Evolutionary conservation across 2,797 vertebrate species (phyloP).

Genomic region (Serranus cabrilla): DNA sequence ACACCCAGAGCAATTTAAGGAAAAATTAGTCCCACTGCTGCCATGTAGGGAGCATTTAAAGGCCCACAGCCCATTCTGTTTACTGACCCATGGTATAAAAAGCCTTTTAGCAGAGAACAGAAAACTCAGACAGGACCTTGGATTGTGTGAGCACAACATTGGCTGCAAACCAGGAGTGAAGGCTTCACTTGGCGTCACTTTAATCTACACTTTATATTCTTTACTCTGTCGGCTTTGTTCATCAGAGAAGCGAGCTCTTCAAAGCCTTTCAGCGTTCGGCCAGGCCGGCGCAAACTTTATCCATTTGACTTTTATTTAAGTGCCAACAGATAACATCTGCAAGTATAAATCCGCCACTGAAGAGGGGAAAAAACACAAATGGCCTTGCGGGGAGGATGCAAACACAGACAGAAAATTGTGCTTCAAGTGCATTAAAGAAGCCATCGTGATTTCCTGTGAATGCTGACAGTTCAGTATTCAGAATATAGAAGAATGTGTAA

Average conservation of each 20-base stretch:
- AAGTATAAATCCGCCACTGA: slow-evolving; percentile 51
- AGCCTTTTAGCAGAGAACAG: slow-evolving; percentile 55
- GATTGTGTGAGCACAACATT: slow-evolving; percentile 15
- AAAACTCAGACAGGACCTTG: slow-evolving; percentile 54
- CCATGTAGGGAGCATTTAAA: slow-evolving; percentile 47
- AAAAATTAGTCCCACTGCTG: slow-evolving; percentile 36
- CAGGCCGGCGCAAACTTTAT: slow-evolving; percentile 40
- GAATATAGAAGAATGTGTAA: slow-evolving; percentile 7
- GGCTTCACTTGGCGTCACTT: slow-evolving; percentile 55
- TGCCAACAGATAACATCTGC: slow-evolving; percentile 62
- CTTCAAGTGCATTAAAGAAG: slow-evolving; percentile 41
- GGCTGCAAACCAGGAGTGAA: slow-evolving; percentile 48
- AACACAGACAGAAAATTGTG: slow-evolving; percentile 45
- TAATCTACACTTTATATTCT: slow-evolving; percentile 58
- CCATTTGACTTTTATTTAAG: slow-evolving; percentile 59
- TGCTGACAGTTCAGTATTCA: slow-evolving; percentile 39
- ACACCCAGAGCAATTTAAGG: slow-evolving; percentile 50
- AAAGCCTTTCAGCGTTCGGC: slow-evolving; percentile 33
- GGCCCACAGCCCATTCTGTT: slow-evolving; percentile 55
- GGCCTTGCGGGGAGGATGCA: slow-evolving; percentile 25
- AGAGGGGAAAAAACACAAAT: not conserved
- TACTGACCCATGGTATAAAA: slow-evolving; percentile 64
- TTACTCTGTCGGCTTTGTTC: slow-evolving; percentile 45
- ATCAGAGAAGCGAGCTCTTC: slow-evolving; percentile 39
- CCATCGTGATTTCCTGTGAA: slow-evolving; percentile 34